A percentile compares a stretch with the other conserved stretches of the same genome.
Conservation (phyloP, 2,113 vertebrate genomes). For the Murina feae region DNA sequence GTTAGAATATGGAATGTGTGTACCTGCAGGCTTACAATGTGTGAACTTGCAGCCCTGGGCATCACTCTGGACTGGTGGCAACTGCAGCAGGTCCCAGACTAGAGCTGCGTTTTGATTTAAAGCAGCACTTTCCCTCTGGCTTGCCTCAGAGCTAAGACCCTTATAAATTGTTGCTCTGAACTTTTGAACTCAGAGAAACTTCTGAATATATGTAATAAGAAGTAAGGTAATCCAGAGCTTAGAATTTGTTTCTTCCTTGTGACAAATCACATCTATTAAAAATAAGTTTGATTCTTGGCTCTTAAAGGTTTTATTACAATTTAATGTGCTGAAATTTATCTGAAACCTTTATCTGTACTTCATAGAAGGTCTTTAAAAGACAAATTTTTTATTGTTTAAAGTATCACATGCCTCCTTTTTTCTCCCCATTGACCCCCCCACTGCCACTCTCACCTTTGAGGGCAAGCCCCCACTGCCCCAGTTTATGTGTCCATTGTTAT, state of each 20-base stretch:
- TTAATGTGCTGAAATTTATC: constrained; percentile 61
- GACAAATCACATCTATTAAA: constrained; percentile 72
- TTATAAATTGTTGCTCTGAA: constrained; percentile 80
- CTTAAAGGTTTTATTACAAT: constrained; percentile 45
- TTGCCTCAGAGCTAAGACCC: constrained; percentile 61
- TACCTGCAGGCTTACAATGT: neutral
- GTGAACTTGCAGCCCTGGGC: neutral
- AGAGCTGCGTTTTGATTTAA: constrained; percentile 71
- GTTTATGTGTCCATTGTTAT: too few species aligned
- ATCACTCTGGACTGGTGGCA: neutral
- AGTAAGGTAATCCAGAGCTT: constrained; percentile 73
- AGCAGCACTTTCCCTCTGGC: constrained; percentile 69
- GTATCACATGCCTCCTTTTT: too few species aligned
- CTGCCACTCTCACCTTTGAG: too few species aligned
- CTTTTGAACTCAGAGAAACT: constrained; percentile 82
- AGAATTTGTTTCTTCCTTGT: constrained; percentile 70
- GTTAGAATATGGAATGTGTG: neutral
- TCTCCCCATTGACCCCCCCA: too few species aligned
- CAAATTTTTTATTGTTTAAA: neutral
- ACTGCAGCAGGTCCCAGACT: constrained; percentile 11
- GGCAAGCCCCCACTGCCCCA: too few species aligned
- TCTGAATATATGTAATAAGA: constrained; percentile 73
- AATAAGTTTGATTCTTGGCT: constrained; percentile 45
- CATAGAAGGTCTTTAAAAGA: neutral
- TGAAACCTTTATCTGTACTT: constrained; percentile 45